Evolutionary conservation across 2,888 invertebrate species (phyloP).

Genomic region (Callyntrura guangdongensis): DNA sequence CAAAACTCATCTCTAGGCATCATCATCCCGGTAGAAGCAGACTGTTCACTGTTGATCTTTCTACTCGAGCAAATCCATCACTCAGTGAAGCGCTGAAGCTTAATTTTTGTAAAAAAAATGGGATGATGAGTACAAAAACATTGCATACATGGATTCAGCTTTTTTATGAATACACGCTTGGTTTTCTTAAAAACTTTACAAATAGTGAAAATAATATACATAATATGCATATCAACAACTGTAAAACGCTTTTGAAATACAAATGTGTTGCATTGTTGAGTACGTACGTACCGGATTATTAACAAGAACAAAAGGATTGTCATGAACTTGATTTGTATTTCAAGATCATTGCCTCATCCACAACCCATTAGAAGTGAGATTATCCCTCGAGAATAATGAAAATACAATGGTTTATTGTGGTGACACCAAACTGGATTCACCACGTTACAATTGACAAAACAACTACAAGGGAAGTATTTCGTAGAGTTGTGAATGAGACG

Average conservation of each 20-base stretch:
- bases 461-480: background rate
- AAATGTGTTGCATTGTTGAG: background rate
- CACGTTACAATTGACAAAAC: background rate
- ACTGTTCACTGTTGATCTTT: constrained; percentile 31
- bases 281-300: constrained; percentile 1
- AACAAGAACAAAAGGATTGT: constrained; percentile 42
- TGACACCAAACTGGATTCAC: constrained; percentile 29
- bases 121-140: background rate
- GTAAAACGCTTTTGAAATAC: background rate
- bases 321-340: constrained; percentile 64
- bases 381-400: constrained; percentile 8
- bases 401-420: constrained; percentile 31
- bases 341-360: constrained; percentile 59
- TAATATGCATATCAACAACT: constrained; percentile 16
- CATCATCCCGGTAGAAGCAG: background rate
- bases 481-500: background rate
- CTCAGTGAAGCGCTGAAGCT: background rate
- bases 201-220: background rate
- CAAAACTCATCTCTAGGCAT: background rate
- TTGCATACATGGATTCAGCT: background rate
- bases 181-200: too few relatives aligned
- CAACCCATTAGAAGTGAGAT: constrained; percentile 5
- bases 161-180: background rate
- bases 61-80: constrained; percentile 29
- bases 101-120: constrained; percentile 30